Conservation (phyloP, 2,113 vertebrate genomes). For the Aspidoscelis tigris region DNA sequence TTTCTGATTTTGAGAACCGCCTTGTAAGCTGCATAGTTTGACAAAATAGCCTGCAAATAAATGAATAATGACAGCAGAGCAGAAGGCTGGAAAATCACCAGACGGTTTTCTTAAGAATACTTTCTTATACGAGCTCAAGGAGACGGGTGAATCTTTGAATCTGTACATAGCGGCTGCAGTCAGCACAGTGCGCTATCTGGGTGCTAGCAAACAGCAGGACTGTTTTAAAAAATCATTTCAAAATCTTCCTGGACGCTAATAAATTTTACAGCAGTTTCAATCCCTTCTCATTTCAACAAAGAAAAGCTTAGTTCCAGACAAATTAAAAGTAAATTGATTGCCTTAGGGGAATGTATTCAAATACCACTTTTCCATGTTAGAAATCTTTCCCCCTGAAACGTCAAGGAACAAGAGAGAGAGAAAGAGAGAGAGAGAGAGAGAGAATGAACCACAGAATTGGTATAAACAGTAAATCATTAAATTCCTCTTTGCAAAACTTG, state of each 20-base stretch:
- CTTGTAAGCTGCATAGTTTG: neutral
- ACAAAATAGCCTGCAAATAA: neutral
- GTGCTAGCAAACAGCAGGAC: conserved; percentile 74
- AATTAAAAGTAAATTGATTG: conserved; percentile 87
- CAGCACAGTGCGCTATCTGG: conserved; percentile 69
- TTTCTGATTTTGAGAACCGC: neutral
- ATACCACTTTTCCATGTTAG: conserved; percentile 79
- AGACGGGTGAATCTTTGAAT: conserved; percentile 52
- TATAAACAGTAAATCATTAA: conserved; percentile 70
- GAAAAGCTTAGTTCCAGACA: conserved; percentile 82
- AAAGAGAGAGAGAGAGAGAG: conserved; percentile 6
- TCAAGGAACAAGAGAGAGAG: conserved; percentile 45
- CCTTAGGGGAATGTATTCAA: conserved; percentile 81
- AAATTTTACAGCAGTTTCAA: conserved; percentile 80
- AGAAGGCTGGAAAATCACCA: neutral
- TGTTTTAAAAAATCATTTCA: conserved; percentile 73
- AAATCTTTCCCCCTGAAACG: conserved; percentile 76
- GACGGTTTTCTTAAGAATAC: neutral
- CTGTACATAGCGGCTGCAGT: conserved; percentile 67
- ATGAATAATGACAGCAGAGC: neutral
- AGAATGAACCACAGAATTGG: conserved; percentile 44
- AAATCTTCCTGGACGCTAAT: conserved; percentile 81
- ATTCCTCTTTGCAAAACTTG: conserved; percentile 71
- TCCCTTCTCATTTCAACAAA: conserved; percentile 80
- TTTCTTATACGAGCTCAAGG: neutral